These are phyloP conservation scores for Penaeus chinensis DNA, from an alignment of 1,140 invertebrate species.

Conservation along the genomic window DNA sequence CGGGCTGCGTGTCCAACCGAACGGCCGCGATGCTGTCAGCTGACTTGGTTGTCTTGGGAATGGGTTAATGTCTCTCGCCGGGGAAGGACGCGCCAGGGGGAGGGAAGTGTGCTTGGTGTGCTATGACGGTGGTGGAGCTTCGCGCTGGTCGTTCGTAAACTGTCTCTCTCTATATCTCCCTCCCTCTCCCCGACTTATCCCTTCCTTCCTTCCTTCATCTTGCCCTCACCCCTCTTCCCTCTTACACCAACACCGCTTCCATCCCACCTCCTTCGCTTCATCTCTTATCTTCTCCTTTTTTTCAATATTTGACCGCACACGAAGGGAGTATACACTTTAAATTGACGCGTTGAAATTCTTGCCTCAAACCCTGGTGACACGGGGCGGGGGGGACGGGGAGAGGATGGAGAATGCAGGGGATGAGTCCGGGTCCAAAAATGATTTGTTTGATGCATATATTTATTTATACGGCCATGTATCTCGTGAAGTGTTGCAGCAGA, in stretches of 20 bases:
- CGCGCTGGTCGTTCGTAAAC: not conserved
- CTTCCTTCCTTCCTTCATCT: constrained; percentile 1
- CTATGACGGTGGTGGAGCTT: not conserved
- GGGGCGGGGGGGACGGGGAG: not conserved
- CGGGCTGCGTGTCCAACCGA: too few species aligned
- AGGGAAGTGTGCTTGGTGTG: too few species aligned
- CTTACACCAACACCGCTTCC: not conserved
- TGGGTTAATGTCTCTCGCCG: too few species aligned
- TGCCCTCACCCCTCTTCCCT: not conserved
- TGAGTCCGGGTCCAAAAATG: not conserved
- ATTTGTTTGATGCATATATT: too few species aligned
- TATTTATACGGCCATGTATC: too few species aligned
- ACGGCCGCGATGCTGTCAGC: too few species aligned
- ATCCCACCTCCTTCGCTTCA: not conserved
- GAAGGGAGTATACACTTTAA: not conserved
- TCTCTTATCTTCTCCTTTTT: constrained; percentile 11
- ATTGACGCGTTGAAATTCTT: not conserved
- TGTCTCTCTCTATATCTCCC: not conserved
- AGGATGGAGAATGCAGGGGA: not conserved
- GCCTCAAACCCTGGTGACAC: not conserved
- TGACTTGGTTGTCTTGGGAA: too few species aligned
- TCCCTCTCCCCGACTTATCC: not conserved
- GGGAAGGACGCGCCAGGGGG: too few species aligned
- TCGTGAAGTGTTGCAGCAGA: too few species aligned
- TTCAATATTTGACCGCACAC: not conserved